Conservation (phyloP, 2,888 invertebrate species). For the Plemyria rubiginata region DNA sequence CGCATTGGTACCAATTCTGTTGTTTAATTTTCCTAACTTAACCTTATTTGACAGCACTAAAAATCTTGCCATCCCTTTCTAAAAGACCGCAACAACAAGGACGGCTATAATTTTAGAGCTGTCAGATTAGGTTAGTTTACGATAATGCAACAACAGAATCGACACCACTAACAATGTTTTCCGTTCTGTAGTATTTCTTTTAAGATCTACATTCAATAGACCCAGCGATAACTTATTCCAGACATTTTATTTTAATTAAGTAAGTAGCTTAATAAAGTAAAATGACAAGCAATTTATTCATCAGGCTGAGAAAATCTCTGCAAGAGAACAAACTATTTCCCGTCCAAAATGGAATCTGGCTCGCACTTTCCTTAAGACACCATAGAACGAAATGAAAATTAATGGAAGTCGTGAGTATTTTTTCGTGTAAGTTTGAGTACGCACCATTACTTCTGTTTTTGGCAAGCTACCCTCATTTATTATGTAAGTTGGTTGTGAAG, state of each 20-base stretch:
- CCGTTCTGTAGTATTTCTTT: too few relatives aligned
- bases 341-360: constrained; percentile 48
- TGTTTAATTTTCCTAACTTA: too few relatives aligned
- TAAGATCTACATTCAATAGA: neutral
- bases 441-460: constrained; percentile 82
- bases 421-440: constrained; percentile 83
- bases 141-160: too few relatives aligned
- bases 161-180: too few relatives aligned
- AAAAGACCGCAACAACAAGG: too few relatives aligned
- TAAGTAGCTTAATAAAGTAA: constrained; percentile 20
- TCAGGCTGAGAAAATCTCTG: constrained; percentile 42
- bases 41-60: too few relatives aligned
- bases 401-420: constrained; percentile 81
- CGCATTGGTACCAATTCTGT: too few relatives aligned
- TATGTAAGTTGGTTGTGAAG: constrained; percentile 71
- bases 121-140: too few relatives aligned
- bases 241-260: constrained; percentile 7
- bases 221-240: neutral
- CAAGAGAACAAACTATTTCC: constrained; percentile 45
- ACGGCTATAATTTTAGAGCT: too few relatives aligned
- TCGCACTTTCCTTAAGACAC: constrained; percentile 71
- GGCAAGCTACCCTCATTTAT: constrained; percentile 79
- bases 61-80: too few relatives aligned
- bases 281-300: constrained; percentile 32
- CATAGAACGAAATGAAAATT: constrained; percentile 82